These are phyloP conservation scores for Aphaenogaster rudis DNA, from an alignment of 1,140 invertebrate genomes.

Conservation along the genomic window DNA sequence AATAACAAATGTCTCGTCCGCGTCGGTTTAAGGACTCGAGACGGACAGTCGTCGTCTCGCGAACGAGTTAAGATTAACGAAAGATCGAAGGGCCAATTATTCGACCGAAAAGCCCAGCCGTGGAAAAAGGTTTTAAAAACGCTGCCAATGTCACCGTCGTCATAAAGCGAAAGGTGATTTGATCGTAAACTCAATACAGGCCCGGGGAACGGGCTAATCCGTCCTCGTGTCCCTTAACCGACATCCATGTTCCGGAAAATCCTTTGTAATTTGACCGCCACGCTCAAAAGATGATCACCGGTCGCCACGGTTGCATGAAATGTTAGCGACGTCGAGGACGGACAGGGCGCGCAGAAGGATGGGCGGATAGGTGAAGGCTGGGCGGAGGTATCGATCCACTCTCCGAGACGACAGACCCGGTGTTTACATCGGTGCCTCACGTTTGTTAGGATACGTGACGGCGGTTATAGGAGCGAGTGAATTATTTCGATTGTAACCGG, in stretches of 20 bases:
- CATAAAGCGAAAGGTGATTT: constrained; percentile 35
- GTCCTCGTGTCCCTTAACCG: constrained; percentile 46
- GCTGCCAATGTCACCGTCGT: neutral
- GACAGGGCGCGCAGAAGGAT: constrained; percentile 32
- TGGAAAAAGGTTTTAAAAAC: constrained; percentile 8
- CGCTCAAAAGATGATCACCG: constrained; percentile 44
- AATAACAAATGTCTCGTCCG: neutral
- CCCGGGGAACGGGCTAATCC: constrained; percentile 23
- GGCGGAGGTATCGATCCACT: constrained; percentile 55
- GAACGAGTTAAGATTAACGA: neutral
- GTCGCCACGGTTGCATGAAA: constrained; percentile 50
- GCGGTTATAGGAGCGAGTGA: constrained; percentile 44
- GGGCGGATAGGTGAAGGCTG: constrained; percentile 27
- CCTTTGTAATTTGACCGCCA: constrained; percentile 47
- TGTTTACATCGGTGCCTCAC: constrained; percentile 58
- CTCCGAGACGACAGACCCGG: constrained; percentile 46
- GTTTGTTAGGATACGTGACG: constrained; percentile 59
- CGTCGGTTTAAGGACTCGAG: neutral
- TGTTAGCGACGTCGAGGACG: constrained; percentile 35
- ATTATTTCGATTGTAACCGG: constrained; percentile 54
- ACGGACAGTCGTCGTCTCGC: neutral
- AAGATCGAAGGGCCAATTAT: neutral
- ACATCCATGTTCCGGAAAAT: constrained; percentile 55
- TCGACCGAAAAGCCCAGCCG: neutral
- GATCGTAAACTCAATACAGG: constrained; percentile 33